Base-by-base conservation (phyloP, 1,140 invertebrate genomes). In the Panonychus citri region DNA sequence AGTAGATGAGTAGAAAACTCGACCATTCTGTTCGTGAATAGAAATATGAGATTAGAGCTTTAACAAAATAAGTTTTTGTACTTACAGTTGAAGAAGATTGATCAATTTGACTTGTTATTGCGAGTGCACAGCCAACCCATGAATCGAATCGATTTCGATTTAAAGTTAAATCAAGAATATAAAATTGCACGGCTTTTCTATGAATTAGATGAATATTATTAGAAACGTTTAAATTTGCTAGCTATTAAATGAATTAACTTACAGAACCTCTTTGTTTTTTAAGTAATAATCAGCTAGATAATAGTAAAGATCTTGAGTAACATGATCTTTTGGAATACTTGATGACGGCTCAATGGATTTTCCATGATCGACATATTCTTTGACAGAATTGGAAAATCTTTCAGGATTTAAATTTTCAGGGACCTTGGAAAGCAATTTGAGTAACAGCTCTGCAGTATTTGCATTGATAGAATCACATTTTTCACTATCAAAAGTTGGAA, bases 201-300 rank as follows among this genome's bases (percentile, higher is more conserved):
- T 15, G 27, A 37, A 42, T 49, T n/a, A 15, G 8, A 26, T 54
- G 30, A 25, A 24, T 55, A n/a, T n/a, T n/a, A n/a, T n/a, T n/a
- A n/a, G n/a, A n/a, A n/a, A n/a, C n/a, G n/a, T n/a, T n/a, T n/a
- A n/a, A n/a, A n/a, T n/a, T n/a, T n/a, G n/a, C n/a, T n/a, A n/a
- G n/a, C n/a, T n/a, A n/a, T n/a, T n/a, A n/a, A n/a, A n/a, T n/a
- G n/a, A n/a, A n/a, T n/a, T n/a, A 26, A 66, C 66, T 70, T 61
- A 76, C 73, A 73, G 73, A 75, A 65, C 66, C 54, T 80, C 79
- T 57, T 83, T 84, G 60, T 80, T 81, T 70, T 94, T 95, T 64
- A 93, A 89, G 69, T 90, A 81, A 72, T 83, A 87, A 72, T 94
- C 88, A 8, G 79, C 89, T 34, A 94, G 68, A 3, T 93, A 71